Conservation (phyloP, 2,888 invertebrate genomes). For the Phyto melanocephala region DNA sequence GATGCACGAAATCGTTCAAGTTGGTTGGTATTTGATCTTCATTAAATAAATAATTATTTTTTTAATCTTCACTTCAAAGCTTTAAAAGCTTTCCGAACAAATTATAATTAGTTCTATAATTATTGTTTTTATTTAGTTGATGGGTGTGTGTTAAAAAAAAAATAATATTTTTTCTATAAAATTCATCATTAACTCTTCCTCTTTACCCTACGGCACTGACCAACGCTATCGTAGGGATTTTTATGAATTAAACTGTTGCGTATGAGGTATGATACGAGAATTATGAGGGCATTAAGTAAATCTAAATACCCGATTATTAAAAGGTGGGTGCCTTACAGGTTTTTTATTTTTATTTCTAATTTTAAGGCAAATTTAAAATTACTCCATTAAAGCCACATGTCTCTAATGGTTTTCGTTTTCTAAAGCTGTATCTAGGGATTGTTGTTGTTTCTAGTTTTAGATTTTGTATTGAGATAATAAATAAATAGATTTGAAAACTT, state of each 20-base stretch:
- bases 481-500: neutral
- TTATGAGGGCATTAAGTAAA: constrained; percentile 41
- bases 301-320: constrained; percentile 22
- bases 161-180: neutral
- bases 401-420: constrained; percentile 5
- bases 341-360: neutral
- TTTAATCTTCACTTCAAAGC: too few species aligned
- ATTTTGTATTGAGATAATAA: constrained; percentile 11
- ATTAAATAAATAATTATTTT: too few species aligned
- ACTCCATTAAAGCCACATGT: constrained; percentile 49
- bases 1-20: too few species aligned
- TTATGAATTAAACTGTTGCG: constrained; percentile 43
- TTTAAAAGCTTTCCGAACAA: too few species aligned
- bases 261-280: constrained; percentile 19
- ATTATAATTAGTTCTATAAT: too few species aligned
- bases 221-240: neutral
- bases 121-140: too few species aligned
- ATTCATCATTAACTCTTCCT: neutral
- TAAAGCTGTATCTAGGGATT: neutral
- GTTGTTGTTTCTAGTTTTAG: neutral
- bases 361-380: constrained; percentile 37
- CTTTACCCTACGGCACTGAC: neutral
- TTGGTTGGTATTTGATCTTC: too few species aligned
- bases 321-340: constrained; percentile 57
- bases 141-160: too few species aligned